Base-by-base conservation (phyloP, 35 echinoderm and acorn worm species). In the Apostichopus japonicus region DNA sequence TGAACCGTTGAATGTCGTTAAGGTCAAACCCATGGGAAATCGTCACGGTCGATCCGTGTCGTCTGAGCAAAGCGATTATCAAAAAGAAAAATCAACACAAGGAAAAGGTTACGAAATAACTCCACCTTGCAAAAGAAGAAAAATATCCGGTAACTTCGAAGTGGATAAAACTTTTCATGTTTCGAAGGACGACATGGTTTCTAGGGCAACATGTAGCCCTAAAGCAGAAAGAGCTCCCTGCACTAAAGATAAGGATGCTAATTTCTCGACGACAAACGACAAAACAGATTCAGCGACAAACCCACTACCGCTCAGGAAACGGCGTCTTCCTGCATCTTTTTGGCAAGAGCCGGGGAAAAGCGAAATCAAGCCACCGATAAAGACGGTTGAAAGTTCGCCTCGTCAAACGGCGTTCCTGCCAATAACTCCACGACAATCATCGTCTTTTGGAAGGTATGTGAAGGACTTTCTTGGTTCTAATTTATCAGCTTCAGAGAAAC, bases 271-370 rank as follows among this genome's bases (percentile, higher is more conserved):
- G 5, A 19, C 16, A 6, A 19, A 23, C 71, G 81, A 84, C 4
- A 22, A 51, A 8, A 84, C 56, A 59, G 81, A 84, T 21, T 22
- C 61, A 6, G 10, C 61, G 10, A 72, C 53, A 53, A 94, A 94
- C 14, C 77, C 93, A 6, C 13, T 94, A 15, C 93, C 93, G 10
- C 88, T 94, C 19, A 67, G 93, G 25, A 94, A 94, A 56, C 24
- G 93, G 55, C 87, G 88, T 21, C 62, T 94, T 27, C 93, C 93
- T 14, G 93, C 93, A 2, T 94, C 93, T 4, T 94, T 94, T 53
- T 94, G 93, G 93, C 88, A 94, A 63, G 93, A 94, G 56, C 93
- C 93, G 8, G 77, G 87, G 2, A 62, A 91, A 71, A 88, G 92
- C 55, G 83, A 93, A 79, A 87, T 77, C 24, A 83, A 86, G 52